Evolutionary conservation across 2,888 invertebrate species (phyloP).

Genomic region (Heliconius ismenius): DNA sequence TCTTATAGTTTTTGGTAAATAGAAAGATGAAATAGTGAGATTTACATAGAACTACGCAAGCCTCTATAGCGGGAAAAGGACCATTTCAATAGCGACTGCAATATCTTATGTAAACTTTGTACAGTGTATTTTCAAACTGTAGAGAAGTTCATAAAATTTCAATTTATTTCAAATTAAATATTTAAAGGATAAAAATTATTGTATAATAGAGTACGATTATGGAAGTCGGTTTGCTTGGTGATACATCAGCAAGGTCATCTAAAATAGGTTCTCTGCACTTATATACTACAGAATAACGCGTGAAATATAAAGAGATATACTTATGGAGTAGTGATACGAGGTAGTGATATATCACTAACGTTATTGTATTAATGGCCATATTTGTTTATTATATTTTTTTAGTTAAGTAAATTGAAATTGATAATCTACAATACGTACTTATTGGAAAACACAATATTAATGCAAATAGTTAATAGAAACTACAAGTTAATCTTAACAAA

Average conservation of each 20-base stretch:
- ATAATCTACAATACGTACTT: not conserved
- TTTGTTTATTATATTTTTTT: not conserved
- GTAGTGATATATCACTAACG: not conserved
- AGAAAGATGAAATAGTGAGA: not conserved
- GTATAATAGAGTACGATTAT: not conserved
- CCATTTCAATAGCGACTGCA: constrained; percentile 26
- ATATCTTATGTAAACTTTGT: constrained; percentile 21
- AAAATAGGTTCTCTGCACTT: not conserved
- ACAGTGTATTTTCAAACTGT: not conserved
- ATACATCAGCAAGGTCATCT: not conserved
- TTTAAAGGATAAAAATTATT: not conserved
- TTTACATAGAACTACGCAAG: constrained; percentile 2
- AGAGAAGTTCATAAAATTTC: not conserved
- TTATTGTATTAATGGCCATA: not conserved
- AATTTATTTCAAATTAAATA: constrained; percentile 12
- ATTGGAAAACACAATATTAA: not conserved
- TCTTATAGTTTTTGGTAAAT: too few species aligned
- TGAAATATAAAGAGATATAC: not conserved
- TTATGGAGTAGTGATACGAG: too few species aligned
- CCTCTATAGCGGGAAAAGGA: constrained; percentile 15
- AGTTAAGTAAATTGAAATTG: not conserved
- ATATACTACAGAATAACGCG: not conserved
- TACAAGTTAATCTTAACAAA: not conserved
- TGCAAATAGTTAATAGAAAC: not conserved
- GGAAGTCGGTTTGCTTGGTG: not conserved